phyloP scores from a whole-genome alignment of 2,888 invertebrate genomes.

The Ormyrus labotus region DNA sequence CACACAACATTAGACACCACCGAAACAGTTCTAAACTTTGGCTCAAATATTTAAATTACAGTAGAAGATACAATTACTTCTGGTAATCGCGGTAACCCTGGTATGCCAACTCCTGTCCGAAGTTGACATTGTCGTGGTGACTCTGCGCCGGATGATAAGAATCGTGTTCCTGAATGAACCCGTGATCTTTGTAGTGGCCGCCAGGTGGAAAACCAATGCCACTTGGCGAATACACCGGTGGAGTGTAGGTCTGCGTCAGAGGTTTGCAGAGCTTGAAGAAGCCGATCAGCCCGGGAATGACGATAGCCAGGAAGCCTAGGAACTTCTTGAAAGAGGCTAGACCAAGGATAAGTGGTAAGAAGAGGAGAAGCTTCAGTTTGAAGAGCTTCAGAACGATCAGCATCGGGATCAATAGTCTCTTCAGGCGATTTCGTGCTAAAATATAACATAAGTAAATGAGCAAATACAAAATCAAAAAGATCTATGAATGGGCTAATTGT shows the following conservation, averaged over 20 bases:
- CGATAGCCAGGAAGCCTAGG: slow-evolving; percentile 86
- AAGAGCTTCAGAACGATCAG: slow-evolving; percentile 88
- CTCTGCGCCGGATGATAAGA: slow-evolving; percentile 71
- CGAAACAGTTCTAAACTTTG: slow-evolving; percentile 28
- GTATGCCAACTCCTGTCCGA: slow-evolving; percentile 85
- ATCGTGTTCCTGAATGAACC: background rate
- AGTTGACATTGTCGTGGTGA: slow-evolving; percentile 79
- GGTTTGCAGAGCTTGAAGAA: slow-evolving; percentile 92
- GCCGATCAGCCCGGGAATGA: slow-evolving; percentile 88
- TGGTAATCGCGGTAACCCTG: slow-evolving; percentile 78
- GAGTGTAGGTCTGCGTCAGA: slow-evolving; percentile 76
- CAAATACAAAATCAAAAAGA: background rate
- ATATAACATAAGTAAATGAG: slow-evolving; percentile 51
- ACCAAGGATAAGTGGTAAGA: slow-evolving; percentile 89
- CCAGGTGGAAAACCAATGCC: slow-evolving; percentile 82
- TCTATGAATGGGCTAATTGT: too few relatives aligned
- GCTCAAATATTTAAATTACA: slow-evolving; percentile 24
- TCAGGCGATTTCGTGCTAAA: slow-evolving; percentile 87
- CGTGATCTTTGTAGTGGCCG: slow-evolving; percentile 76
- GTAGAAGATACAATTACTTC: slow-evolving; percentile 8
- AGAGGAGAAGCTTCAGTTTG: slow-evolving; percentile 88
- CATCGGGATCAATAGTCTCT: slow-evolving; percentile 89
- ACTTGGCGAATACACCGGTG: slow-evolving; percentile 84
- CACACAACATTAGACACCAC: background rate
- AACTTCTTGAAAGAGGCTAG: slow-evolving; percentile 91